phyloP scores from a whole-genome alignment of 2,888 invertebrate species.

The Apotomis capreana region DNA sequence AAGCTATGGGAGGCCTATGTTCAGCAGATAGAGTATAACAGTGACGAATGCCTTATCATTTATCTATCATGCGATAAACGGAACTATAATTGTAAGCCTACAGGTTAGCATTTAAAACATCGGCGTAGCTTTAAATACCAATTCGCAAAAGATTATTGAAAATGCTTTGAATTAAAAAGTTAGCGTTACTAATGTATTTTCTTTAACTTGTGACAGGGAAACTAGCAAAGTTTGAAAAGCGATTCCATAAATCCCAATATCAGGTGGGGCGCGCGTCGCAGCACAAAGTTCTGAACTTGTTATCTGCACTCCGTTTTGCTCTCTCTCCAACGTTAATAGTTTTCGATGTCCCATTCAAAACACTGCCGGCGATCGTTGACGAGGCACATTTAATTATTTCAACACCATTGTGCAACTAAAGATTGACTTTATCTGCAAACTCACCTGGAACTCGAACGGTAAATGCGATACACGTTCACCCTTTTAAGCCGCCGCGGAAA shows the following conservation, averaged over 20 bases:
- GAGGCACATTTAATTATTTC: conserved; percentile 45
- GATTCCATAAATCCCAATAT: conserved; percentile 45
- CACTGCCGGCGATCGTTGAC: conserved; percentile 39
- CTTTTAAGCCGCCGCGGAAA: not conserved
- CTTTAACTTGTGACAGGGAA: conserved; percentile 3
- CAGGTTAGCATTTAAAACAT: no score
- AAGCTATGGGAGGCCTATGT: no score
- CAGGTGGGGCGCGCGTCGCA: conserved; percentile 43
- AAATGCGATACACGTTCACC: conserved; percentile 38
- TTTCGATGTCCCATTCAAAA: conserved; percentile 51
- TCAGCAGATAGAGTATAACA: no score
- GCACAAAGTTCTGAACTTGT: conserved; percentile 50
- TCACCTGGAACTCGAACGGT: conserved; percentile 39
- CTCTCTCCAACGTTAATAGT: conserved; percentile 50
- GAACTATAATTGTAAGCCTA: no score
- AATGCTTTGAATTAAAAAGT: not conserved
- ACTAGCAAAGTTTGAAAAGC: conserved; percentile 30
- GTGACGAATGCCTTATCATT: no score
- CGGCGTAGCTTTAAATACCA: no score
- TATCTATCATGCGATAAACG: no score
- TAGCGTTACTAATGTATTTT: conserved; percentile 3
- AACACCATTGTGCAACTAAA: conserved; percentile 27
- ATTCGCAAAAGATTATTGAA: no score
- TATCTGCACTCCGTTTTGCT: conserved; percentile 49
- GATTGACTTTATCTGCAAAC: conserved; percentile 32